phyloP scores from a whole-genome alignment of 2,888 invertebrate species.

The Ypsolopha sequella region DNA sequence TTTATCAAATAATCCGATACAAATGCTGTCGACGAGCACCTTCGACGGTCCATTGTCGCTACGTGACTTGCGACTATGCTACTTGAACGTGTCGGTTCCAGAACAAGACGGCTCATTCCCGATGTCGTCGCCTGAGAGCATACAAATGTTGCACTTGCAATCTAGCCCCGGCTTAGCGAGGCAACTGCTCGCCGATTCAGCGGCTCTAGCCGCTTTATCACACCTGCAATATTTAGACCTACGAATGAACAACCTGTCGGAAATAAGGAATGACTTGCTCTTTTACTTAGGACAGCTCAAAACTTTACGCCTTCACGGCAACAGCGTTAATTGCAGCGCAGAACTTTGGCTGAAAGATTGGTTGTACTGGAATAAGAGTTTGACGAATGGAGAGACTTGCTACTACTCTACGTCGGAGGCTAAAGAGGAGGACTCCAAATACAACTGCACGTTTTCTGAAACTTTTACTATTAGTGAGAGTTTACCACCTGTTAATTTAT shows the following conservation, averaged over 20 bases:
- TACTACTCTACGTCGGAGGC: slow-evolving; percentile 56
- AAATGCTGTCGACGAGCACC: slow-evolving; percentile 74
- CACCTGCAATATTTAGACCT: slow-evolving; percentile 79
- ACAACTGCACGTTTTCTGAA: slow-evolving; percentile 62
- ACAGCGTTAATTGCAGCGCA: slow-evolving; percentile 78
- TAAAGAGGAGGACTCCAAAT: slow-evolving; percentile 53
- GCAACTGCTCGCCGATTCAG: slow-evolving; percentile 78
- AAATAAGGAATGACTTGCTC: slow-evolving; percentile 73
- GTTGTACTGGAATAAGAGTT: slow-evolving; percentile 68
- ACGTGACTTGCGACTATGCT: slow-evolving; percentile 76
- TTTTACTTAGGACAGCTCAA: slow-evolving; percentile 78
- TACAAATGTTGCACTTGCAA: slow-evolving; percentile 81
- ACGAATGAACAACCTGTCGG: slow-evolving; percentile 72
- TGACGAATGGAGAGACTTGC: slow-evolving; percentile 47
- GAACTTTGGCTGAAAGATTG: slow-evolving; percentile 77
- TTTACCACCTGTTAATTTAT: slow-evolving; percentile 59
- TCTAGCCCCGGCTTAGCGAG: slow-evolving; percentile 79
- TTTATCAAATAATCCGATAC: slow-evolving; percentile 85
- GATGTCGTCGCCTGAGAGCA: slow-evolving; percentile 76
- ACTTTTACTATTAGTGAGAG: slow-evolving; percentile 64
- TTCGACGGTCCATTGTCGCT: slow-evolving; percentile 77
- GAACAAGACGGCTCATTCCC: slow-evolving; percentile 77
- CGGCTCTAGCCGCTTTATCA: slow-evolving; percentile 78
- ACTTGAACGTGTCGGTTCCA: slow-evolving; percentile 70
- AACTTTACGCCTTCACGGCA: slow-evolving; percentile 75